A percentile compares a stretch with the other conserved stretches of the same genome.
These are phyloP conservation scores for Scaptodrosophila lebanonensis DNA, from an alignment of 1,140 invertebrate genomes.

Conservation along the genomic window DNA sequence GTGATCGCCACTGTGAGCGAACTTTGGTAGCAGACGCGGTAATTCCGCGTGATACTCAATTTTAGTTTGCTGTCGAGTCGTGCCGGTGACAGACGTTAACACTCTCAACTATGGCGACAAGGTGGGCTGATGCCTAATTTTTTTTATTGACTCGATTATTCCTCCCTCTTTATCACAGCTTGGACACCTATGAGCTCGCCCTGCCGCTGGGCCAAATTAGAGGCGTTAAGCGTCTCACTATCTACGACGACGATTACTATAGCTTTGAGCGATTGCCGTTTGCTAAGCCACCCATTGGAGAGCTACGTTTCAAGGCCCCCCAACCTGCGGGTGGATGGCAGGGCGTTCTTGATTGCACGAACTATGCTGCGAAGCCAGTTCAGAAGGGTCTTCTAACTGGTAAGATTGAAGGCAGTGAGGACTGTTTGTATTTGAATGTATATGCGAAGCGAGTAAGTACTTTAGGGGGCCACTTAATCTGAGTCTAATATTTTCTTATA, in stretches of 20 bases:
- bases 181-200: conserved; percentile 32
- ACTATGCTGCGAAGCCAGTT: conserved; percentile 43
- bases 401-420: conserved; percentile 68
- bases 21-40: too few relatives aligned
- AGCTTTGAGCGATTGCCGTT: conserved; percentile 83
- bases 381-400: conserved; percentile 43
- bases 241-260: conserved; percentile 65
- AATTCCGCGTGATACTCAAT: too few relatives aligned
- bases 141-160: conserved; percentile 1
- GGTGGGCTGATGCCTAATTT: too few relatives aligned
- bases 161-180: too few relatives aligned
- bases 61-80: too few relatives aligned
- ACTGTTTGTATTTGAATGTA: conserved; percentile 77
- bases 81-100: too few relatives aligned
- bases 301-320: conserved; percentile 80
- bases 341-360: conserved; percentile 45
- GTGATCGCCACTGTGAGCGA: too few relatives aligned
- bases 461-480: conserved; percentile 1
- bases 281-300: conserved; percentile 84
- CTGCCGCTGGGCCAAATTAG: conserved; percentile 52
- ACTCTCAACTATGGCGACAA: too few relatives aligned
- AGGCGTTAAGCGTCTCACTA: conserved; percentile 38
- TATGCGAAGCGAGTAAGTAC: conserved; percentile 59
- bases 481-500: conserved; percentile 8
- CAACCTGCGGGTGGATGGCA: conserved; percentile 57